Evolutionary conservation across 2,797 vertebrate species (phyloP), one percentile per base, ranked within the genome.

Genomic region (Eupleurogrammus muticus): DNA sequence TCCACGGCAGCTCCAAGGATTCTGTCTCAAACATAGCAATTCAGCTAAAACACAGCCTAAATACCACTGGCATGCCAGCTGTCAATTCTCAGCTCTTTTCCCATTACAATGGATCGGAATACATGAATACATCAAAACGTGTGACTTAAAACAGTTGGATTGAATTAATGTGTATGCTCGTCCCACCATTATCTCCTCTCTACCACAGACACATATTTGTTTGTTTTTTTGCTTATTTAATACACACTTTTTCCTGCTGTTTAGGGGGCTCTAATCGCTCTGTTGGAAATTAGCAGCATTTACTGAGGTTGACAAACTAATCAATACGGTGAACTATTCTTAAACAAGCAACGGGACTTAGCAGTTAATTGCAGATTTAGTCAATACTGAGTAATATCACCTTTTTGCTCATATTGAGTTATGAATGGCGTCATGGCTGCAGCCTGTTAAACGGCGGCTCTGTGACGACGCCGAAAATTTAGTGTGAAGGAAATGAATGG

Each of bases 21-120:
- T 84, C 78, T 73, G 76, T 82, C 86, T 87, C 79, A 70, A 88
- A 90, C 87, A 73, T 58, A 72, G 76, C 77, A 87, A 83, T 86
- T 89, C 81, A 81, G 69, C 74, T 80, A 76, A 90, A 87, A 88
- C 73, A 73, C 66, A 23, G 47, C 76, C 82, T 75, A 83, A 81
- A 87, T 59, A 80, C 72, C 58, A 52, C 44, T 32, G 50, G 32
- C 48, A 35, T 83, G 82, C 68, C 81, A 77, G 75, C 81, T 84
- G 69, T 86, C 82, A 82, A 64, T 83, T 84, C 6, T 65, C 51
- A 82, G 62, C 54, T 51, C 35, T 55, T 77, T 66, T 51, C 34
- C 66, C 38, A 28, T 68, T 40, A 46, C 80, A 84, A 79, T 59
- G 53, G 24, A 75, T 72, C 74, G 61, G 77, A 87, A 87, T 91